Evolutionary conservation across 2,113 vertebrate species (phyloP).

Genomic region (Martes martes): DNA sequence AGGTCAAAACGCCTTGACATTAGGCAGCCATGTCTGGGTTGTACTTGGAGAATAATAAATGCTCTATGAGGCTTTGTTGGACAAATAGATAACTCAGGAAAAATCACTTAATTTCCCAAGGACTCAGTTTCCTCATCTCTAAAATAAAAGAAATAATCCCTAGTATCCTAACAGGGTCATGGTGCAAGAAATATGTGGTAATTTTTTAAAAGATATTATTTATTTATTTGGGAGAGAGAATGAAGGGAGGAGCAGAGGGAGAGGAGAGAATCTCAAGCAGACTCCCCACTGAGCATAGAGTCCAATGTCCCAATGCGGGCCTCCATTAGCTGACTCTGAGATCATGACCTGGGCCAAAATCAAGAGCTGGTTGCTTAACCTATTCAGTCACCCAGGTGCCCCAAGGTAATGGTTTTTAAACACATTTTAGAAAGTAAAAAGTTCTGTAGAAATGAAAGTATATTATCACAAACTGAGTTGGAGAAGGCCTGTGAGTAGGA

Average conservation of each 20-base stretch:
- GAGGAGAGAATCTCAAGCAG: neutral
- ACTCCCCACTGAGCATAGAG: neutral
- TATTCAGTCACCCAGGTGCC: neutral
- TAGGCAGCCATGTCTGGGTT: neutral
- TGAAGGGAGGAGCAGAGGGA: neutral
- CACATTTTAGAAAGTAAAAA: conserved; percentile 32
- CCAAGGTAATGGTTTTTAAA: neutral
- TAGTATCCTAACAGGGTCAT: neutral
- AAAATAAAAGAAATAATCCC: neutral
- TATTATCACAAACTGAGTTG: conserved; percentile 41
- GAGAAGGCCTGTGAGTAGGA: neutral
- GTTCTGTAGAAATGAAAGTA: conserved; percentile 10
- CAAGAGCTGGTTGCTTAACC: neutral
- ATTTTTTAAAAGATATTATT: neutral
- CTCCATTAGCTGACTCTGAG: neutral
- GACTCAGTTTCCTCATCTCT: neutral
- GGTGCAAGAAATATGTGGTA: conserved; percentile 11
- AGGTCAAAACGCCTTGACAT: neutral
- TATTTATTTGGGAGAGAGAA: neutral
- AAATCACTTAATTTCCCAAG: neutral
- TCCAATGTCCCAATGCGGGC: neutral
- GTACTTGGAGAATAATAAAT: neutral
- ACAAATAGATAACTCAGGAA: neutral
- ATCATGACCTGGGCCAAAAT: neutral
- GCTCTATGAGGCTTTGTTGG: neutral